Evolutionary conservation across 2,888 invertebrate species (phyloP).

Genomic region (Lepidonotus clava): DNA sequence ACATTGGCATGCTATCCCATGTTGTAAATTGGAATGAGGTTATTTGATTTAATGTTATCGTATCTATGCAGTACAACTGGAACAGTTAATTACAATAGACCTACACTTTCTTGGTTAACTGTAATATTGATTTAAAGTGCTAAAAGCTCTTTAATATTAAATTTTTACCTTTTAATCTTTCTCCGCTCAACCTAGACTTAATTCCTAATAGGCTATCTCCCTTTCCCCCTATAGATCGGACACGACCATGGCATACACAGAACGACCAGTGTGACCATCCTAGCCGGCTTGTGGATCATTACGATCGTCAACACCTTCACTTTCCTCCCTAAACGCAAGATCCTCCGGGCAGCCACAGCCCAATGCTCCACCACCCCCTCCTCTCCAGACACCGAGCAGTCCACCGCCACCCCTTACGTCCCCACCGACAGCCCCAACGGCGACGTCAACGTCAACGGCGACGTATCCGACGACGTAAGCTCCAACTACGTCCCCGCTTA

Average conservation of each 20-base stretch:
- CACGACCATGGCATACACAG: conserved; percentile 10
- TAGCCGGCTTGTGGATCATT: conserved; percentile 15
- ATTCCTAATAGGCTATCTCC: no score
- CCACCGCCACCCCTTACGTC: background rate
- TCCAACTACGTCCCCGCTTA: conserved; percentile 27
- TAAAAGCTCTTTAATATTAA: no score
- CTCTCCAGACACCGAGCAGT: background rate
- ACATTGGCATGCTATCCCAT: no score
- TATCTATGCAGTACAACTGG: no score
- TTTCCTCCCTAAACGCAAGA: conserved; percentile 37
- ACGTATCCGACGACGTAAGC: background rate
- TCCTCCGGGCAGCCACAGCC: background rate
- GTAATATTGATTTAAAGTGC: no score
- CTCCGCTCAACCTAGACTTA: no score
- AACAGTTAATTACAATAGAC: no score
- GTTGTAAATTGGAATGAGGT: no score
- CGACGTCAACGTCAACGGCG: background rate
- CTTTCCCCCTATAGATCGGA: background rate
- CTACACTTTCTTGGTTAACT: no score
- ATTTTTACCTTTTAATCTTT: no score
- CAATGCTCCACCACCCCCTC: background rate
- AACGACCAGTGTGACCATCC: background rate
- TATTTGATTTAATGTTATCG: no score
- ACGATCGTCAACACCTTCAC: conserved; percentile 32
- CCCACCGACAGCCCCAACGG: background rate